These are phyloP conservation scores for Sardinella longiceps DNA, from an alignment of 2,797 vertebrate genomes.

Conservation along the genomic window DNA sequence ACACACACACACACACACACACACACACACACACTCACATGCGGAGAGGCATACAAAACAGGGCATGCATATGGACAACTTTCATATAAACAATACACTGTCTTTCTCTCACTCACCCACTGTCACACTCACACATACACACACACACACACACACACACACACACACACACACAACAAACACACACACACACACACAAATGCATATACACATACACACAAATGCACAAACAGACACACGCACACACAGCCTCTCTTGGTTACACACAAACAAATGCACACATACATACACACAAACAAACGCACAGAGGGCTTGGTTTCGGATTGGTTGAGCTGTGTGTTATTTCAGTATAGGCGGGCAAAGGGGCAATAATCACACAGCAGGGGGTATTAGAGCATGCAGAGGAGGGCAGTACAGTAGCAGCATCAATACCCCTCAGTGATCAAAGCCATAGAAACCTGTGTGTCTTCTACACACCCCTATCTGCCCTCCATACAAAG, in stretches of 20 bases:
- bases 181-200: neutral
- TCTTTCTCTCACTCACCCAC: neutral
- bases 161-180: neutral
- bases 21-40: neutral
- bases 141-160: slow-evolving; percentile 4
- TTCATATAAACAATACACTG: neutral
- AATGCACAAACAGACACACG: neutral
- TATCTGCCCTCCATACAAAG: neutral
- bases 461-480: neutral
- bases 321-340: neutral
- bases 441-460: neutral
- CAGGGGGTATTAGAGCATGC: slow-evolving; percentile 32
- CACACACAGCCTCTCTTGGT: no score
- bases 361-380: slow-evolving; percentile 18
- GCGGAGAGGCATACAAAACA: neutral
- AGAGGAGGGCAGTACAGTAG: slow-evolving; percentile 28
- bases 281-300: neutral
- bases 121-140: slow-evolving; percentile 5
- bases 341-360: neutral
- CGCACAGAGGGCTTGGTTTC: neutral
- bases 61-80: slow-evolving; percentile 8
- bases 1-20: neutral
- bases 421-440: neutral
- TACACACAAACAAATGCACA: slow-evolving; percentile 1
- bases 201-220: neutral